Evolutionary conservation across 1,140 invertebrate species (phyloP), one percentile per base, ranked within the genome.

Genomic region (Reticulitermes speratus): DNA sequence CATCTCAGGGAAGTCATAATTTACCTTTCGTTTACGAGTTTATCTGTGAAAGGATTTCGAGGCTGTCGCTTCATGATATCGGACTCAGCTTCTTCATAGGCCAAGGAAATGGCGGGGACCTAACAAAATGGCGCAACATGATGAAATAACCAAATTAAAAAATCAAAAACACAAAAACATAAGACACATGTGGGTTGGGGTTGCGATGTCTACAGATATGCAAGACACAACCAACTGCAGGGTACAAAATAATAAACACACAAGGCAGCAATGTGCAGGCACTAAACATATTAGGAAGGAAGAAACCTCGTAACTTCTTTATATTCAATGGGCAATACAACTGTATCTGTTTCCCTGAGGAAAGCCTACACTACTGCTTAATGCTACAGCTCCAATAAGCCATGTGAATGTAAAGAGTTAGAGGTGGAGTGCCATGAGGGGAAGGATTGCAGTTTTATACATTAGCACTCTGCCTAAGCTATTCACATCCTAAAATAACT

Each of bases 31-130:
- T 99, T 99, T 90, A 99, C 98, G 91, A 99, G 96, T 94, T 99
- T 99, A 94, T 99, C 99, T 89, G 94, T 94, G 89, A 95, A 94
- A 86, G 98, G 98, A 93, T 99, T 96, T 92, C 99, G 95, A 89
- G 99, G 98, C 89, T 95, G 95, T 89, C 98, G 95, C 94, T 99
- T 99, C 99, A 99, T 99, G 92, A 99, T 99, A 93, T 99, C 98
- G 88, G 97, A 97, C 92, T 99, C 99, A 86, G 98, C 96, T 92
- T 96, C 94, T 94, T 99, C 99, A 93, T 99, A 99, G 89, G 98
- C 98, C 91, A 99, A 94, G 87, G 98, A 99, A 92, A 99, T 99
- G 89, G 98, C 98, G 89, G 98, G 99, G 89, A 99, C 95, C 97
- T 98, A 93, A 90, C 87, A 89, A 88, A 88, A 88, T 87, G 84